Evolutionary conservation across 2,797 vertebrate genomes (phyloP).

Genomic region (Avahi laniger): DNA sequence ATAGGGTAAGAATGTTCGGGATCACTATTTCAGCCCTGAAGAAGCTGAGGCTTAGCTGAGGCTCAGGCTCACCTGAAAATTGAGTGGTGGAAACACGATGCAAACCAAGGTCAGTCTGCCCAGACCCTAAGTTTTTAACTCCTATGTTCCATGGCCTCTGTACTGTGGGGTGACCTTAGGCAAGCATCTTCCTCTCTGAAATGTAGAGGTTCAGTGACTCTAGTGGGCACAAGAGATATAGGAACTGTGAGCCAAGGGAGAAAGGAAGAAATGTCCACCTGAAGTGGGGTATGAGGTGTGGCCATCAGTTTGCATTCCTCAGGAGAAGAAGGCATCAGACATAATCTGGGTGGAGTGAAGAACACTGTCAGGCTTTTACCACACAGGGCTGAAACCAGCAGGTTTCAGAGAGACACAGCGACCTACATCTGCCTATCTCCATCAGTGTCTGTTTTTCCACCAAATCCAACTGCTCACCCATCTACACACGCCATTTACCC

Average conservation of each 20-base stretch:
- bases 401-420: background rate
- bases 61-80: background rate
- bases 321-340: background rate
- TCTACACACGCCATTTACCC: background rate
- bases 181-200: background rate
- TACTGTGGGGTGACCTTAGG: background rate
- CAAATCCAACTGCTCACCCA: background rate
- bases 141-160: background rate
- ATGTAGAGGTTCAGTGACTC: background rate
- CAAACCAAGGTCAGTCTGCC: background rate
- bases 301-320: background rate
- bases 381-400: background rate
- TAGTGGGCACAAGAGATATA: background rate
- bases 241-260: background rate
- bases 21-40: background rate
- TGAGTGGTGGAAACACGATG: background rate
- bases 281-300: background rate
- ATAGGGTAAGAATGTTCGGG: background rate
- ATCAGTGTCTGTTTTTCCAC: background rate
- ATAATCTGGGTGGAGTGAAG: background rate
- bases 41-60: background rate
- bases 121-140: background rate
- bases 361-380: background rate
- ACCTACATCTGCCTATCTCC: background rate
- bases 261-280: background rate